Percentiles rank a stretch among this genome's conserved stretches.
These are phyloP conservation scores for Cirrhinus molitorella DNA, from an alignment of 2,797 vertebrate genomes.

Conservation along the genomic window DNA sequence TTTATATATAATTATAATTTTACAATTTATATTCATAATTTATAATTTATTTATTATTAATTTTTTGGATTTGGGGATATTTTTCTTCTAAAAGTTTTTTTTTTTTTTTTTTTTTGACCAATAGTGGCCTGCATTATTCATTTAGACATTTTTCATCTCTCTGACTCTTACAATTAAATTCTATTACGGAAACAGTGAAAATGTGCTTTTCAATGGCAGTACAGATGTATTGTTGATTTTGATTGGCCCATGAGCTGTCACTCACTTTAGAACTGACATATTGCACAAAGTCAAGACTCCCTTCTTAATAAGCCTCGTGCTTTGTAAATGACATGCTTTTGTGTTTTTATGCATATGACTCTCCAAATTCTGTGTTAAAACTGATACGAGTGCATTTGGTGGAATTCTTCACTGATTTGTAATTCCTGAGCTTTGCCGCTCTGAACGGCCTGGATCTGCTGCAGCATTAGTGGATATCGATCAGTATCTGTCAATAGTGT, in stretches of 20 bases:
- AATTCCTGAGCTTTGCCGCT: not conserved
- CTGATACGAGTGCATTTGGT: no score
- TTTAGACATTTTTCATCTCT: no score
- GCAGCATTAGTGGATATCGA: conserved; percentile 29
- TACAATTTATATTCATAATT: no score
- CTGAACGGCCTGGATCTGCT: not conserved
- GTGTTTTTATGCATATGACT: not conserved
- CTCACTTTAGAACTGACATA: not conserved
- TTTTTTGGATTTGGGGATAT: no score
- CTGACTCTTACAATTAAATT: not conserved
- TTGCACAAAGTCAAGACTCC: not conserved
- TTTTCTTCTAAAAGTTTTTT: no score
- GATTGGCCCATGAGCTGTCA: not conserved
- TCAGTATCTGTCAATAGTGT: conserved; percentile 37
- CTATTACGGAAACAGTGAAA: not conserved
- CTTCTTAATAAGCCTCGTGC: not conserved
- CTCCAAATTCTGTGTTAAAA: no score
- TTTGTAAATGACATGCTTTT: not conserved
- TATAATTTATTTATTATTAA: no score
- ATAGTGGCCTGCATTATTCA: no score
- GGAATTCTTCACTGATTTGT: no score
- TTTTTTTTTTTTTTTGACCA: no score
- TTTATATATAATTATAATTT: no score
- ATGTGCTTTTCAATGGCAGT: not conserved
- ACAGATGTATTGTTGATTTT: not conserved